These are phyloP conservation scores for Agrilus cyanescens DNA, from an alignment of 2,888 invertebrate genomes.

Conservation along the genomic window DNA sequence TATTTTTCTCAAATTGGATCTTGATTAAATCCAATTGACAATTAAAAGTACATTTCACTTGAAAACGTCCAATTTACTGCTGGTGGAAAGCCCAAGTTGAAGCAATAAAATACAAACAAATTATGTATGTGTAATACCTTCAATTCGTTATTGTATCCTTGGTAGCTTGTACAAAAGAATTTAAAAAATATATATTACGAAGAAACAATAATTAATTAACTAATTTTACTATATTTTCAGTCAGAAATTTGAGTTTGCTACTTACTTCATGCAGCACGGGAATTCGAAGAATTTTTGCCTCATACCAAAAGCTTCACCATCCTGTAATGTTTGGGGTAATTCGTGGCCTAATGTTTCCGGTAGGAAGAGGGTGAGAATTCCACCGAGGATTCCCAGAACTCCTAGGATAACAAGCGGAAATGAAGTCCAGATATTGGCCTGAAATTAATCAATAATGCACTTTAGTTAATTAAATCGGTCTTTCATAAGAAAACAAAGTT, in stretches of 20 bases:
- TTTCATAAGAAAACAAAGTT: constrained; percentile 1
- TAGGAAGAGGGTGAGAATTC: constrained; percentile 62
- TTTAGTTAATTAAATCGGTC: background rate
- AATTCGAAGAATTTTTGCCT: constrained; percentile 73
- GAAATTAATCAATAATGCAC: constrained; percentile 19
- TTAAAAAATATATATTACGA: no score
- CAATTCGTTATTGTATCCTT: no score
- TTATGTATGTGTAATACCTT: no score
- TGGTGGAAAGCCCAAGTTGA: no score
- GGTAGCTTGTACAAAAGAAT: no score
- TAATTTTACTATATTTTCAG: no score
- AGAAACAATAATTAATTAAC: no score
- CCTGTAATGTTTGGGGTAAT: constrained; percentile 73
- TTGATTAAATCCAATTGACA: no score
- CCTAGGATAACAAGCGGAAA: constrained; percentile 72
- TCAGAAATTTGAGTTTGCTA: constrained; percentile 7
- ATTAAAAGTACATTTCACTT: no score
- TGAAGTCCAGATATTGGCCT: constrained; percentile 58
- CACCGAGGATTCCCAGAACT: constrained; percentile 60
- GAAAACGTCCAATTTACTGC: no score
- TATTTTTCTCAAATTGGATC: no score
- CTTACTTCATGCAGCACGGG: constrained; percentile 60
- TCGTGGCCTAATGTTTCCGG: constrained; percentile 81
- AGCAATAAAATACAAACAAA: no score
- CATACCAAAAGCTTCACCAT: constrained; percentile 76